Base-by-base conservation (phyloP, 2,113 vertebrate species). In the Arenaria interpres region DNA sequence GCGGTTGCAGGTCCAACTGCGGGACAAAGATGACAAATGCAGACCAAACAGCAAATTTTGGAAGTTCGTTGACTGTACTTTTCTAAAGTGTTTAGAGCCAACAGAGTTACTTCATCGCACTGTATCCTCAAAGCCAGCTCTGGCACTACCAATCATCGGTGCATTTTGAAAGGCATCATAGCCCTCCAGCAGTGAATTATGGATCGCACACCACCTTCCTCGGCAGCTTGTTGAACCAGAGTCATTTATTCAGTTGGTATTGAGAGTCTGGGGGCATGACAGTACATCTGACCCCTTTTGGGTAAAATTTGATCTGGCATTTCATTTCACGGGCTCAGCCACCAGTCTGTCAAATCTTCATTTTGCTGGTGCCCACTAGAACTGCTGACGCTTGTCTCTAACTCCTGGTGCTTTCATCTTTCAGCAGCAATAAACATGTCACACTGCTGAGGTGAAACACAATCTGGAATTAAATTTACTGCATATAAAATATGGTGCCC, bases 391-490 rank as follows among this genome's bases (percentile, higher is more conserved):
- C 97, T 97, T 97, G 97, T 98, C 97, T 98, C 98, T 97, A 97
- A 95, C 98, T 98, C 98, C 97, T 97, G 98, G 92, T 81, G 98
- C 98, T 99, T 98, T 98, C 98, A 98, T 98, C 98, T 99, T 98
- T 98, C 98, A 98, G 98, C 85, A 24, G 98, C 99, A 98, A 99
- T 99, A 99, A 99, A 99, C 99, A 99, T 99, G 99, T 99, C 99
- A 99, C 97, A 98, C 98, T 98, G 98, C 99, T 98, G 97, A 98
- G 98, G 98, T 98, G 98, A 98, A 98, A 98, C 98, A 98, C 99
- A 99, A 99, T 99, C 99, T 99, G 98, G 98, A 99, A 99, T 99
- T 99, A 99, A 99, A 99, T 99, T 99, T 99, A 99, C 99, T 99
- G 99, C 98, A 98, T 99, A 99, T 99, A 99, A 99, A 99, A 99